Evolutionary conservation across 2,888 invertebrate genomes (phyloP), one percentile per base, ranked within the genome.

Genomic region (Galerucella calmariensis): DNA sequence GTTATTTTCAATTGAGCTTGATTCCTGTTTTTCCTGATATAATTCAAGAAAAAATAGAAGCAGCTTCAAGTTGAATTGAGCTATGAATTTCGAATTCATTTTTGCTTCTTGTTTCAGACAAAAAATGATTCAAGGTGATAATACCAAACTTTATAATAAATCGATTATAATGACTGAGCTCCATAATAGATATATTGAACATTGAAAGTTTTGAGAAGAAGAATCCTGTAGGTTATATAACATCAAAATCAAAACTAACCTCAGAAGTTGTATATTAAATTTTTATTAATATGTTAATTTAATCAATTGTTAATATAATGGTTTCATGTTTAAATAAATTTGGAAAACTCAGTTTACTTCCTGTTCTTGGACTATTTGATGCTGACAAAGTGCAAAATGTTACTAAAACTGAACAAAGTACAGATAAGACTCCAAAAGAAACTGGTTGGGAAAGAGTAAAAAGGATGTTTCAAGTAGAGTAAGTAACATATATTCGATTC

Each of bases 361-460:
- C 79, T 16, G 71, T 80, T 72, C 9, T 77, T 6, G 67, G 48
- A 16, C 58, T 75, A 8, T 78, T 79, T 24, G 76, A 73, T 46
- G 27, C 20, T 4, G 83, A 83, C 74, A 77, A 69, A 35, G 44
- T 82, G 67, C 75, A 75, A 9, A 53, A 79, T 51, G 41, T 41
- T 14, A 83, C 83, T 9, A 71, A 76, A 73, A 83, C 83, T 2
- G 83, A 83, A 74, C 69, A 77, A 76, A 73, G 56, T 35, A 77
- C 77, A 3, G 79, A 81, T 62, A 66, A 67, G 20, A 74, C 75
- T 58, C 48, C 56, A 10, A 20, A 78, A 58, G 83, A 87, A 80
- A 88, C 88, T 46, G 90, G 90, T 48, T 88, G 88, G 87, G 89
- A 89, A 0, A 86, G 90, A 81, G 85, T 90, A 1, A 88, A 88